phyloP scores from a whole-genome alignment of 1,140 invertebrate genomes.

The Triops longicaudatus region DNA sequence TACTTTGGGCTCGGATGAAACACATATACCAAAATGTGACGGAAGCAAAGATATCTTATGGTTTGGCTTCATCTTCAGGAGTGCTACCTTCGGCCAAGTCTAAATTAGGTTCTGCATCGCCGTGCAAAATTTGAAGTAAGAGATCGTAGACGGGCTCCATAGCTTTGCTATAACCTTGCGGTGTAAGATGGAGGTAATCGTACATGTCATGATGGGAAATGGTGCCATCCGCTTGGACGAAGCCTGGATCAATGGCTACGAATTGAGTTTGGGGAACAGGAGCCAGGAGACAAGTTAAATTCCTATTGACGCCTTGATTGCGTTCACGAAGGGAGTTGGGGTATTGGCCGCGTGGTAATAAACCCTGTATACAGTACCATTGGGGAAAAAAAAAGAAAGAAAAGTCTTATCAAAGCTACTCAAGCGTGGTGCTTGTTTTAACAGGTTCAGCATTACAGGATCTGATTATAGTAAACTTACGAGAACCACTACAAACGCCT shows the following conservation, averaged over 20 bases:
- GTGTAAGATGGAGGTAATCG: slow-evolving; percentile 77
- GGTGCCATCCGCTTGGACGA: slow-evolving; percentile 63
- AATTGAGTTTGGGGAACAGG: slow-evolving; percentile 55
- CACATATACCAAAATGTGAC: neutral
- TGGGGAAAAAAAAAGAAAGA: neutral
- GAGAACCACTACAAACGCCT: slow-evolving; percentile 67
- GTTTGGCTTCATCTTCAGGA: neutral
- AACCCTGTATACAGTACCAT: slow-evolving; percentile 47
- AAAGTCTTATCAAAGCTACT: neutral
- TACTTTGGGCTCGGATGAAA: neutral
- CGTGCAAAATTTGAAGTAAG: slow-evolving; percentile 46
- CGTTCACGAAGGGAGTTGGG: slow-evolving; percentile 69
- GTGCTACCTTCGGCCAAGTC: neutral
- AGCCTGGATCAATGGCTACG: slow-evolving; percentile 61
- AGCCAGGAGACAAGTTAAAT: slow-evolving; percentile 53
- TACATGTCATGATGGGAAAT: slow-evolving; percentile 81
- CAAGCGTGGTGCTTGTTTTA: neutral
- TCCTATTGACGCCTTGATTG: slow-evolving; percentile 60
- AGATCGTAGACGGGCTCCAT: slow-evolving; percentile 72
- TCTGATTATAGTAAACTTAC: slow-evolving; percentile 48
- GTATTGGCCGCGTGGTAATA: slow-evolving; percentile 71
- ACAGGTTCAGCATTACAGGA: neutral
- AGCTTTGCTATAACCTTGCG: slow-evolving; percentile 69
- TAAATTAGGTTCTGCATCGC: neutral
- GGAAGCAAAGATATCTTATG: neutral